Evolutionary conservation across 2,113 vertebrate species (phyloP).

Genomic region (Cyanoderma ruficeps): DNA sequence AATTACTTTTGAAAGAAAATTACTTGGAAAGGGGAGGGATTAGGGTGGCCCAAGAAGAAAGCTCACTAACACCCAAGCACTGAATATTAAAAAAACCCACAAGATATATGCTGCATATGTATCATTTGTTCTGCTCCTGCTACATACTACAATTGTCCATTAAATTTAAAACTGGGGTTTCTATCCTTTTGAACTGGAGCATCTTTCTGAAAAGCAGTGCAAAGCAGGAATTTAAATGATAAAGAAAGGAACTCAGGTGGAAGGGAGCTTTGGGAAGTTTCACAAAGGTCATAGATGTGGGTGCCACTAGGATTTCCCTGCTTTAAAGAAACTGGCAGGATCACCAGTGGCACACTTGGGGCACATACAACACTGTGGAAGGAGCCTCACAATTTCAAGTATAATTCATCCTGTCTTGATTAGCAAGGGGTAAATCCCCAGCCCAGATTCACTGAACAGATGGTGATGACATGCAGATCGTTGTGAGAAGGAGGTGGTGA

Average conservation of each 20-base stretch:
- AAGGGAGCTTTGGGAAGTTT: neutral
- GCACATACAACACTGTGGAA: neutral
- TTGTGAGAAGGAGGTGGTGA: constrained; percentile 31
- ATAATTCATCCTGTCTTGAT: neutral
- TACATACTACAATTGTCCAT: neutral
- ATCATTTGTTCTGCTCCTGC: neutral
- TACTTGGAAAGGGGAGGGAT: neutral
- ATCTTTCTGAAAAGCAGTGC: neutral
- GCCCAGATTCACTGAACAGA: neutral
- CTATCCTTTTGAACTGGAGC: neutral
- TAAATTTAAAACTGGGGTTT: neutral
- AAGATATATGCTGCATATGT: neutral
- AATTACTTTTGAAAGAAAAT: neutral
- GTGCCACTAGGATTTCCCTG: neutral
- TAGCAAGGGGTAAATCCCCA: constrained; percentile 42
- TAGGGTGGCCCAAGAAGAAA: neutral
- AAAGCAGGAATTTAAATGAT: neutral
- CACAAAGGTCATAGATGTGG: neutral
- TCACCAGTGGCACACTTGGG: neutral
- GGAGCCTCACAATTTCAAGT: neutral
- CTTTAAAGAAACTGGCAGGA: neutral
- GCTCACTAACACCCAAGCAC: neutral
- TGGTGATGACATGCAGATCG: constrained; percentile 4
- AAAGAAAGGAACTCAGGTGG: neutral
- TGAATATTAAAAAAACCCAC: neutral